Evolutionary conservation across 2,797 vertebrate genomes (phyloP).

Genomic region (Cetoscarus ocellatus): DNA sequence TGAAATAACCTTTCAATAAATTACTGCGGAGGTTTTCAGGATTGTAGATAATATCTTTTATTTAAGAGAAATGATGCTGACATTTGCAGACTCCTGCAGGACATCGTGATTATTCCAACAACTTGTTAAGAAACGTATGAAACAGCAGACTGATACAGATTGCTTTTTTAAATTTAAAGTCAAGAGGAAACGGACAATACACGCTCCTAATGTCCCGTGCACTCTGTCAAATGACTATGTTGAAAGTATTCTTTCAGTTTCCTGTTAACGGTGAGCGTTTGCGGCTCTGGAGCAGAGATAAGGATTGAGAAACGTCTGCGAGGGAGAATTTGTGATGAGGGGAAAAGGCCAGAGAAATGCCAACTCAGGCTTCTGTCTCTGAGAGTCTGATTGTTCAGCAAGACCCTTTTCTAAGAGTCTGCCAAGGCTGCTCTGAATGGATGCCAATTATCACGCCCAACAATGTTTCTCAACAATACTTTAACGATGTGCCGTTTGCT

Average conservation of each 20-base stretch:
- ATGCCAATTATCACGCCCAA: conserved; percentile 81
- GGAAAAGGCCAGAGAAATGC: conserved; percentile 71
- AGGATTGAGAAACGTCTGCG: conserved; percentile 62
- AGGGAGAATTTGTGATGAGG: conserved; percentile 46
- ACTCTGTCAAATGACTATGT: conserved; percentile 52
- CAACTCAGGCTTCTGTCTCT: conserved; percentile 77
- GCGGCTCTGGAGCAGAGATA: conserved; percentile 57
- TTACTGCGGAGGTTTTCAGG: conserved; percentile 16
- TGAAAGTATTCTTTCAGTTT: conserved; percentile 48
- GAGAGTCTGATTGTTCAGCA: conserved; percentile 76
- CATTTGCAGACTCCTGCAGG: conserved; percentile 29
- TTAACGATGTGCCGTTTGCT: conserved; percentile 80
- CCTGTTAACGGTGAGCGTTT: conserved; percentile 52
- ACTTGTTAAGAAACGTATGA: conserved; percentile 39
- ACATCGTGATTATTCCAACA: conserved; percentile 26
- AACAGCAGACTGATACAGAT: conserved; percentile 42
- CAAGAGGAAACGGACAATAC: conserved; percentile 51
- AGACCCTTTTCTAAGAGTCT: conserved; percentile 72
- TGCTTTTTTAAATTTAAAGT: conserved; percentile 49
- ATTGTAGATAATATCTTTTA: conserved; percentile 30
- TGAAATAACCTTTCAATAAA: conserved; percentile 14
- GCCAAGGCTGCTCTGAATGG: conserved; percentile 76
- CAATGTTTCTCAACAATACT: conserved; percentile 84
- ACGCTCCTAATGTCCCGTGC: conserved; percentile 37
- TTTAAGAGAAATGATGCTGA: conserved; percentile 46